Base-by-base conservation (phyloP, 2,113 vertebrate species). In the Lampris incognitus region DNA sequence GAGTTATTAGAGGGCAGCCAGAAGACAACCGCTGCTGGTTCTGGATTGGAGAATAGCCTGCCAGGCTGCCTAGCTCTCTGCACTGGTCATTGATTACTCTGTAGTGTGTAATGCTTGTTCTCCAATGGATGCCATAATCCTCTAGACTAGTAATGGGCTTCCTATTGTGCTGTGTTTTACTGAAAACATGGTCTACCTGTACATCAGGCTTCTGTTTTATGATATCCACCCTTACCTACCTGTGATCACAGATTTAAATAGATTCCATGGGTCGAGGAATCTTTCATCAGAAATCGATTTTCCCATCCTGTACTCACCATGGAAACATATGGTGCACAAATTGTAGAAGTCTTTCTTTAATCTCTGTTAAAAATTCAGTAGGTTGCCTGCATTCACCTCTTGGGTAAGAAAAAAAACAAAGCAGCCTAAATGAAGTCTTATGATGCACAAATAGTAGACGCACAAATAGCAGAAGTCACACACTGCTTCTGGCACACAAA, bases 381-480 rank as follows among this genome's bases (percentile, higher is more conserved):
- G 52, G 59, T 7, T 48, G 8, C 59, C 56, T 59, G 37, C 71
- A 74, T 66, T 58, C 40, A 77, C 37, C 51, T 56, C 13, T 44
- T 24, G 1, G 48, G 13, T 51, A 13, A 57, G 57, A 51, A 49
- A 62, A 72, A 57, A 55, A 64, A 10, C 40, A 74, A 51, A 56
- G 59, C 7, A 10, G 68, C 65, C 6, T 9, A 76, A 85, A 74
- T 68, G 5, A 74, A 56, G 68, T 70, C 54, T 69, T 72, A 65
- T 73, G 24, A 24, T 24, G 24, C 24, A 24, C 24, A 24, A 24
- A 24, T 24, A 24, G 24, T 24, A 24, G 24, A 24, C 24, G 24
- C 24, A 24, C 24, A 24, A 24, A 24, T 24, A 24, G 24, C 24
- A 24, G 24, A 24, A 24, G 24, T 24, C 24, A 24, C 24, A 24